Percentiles rank a stretch among this genome's conserved stretches.
phyloP scores from a whole-genome alignment of 2,888 invertebrate species.

The Chymomyza caudatula region DNA sequence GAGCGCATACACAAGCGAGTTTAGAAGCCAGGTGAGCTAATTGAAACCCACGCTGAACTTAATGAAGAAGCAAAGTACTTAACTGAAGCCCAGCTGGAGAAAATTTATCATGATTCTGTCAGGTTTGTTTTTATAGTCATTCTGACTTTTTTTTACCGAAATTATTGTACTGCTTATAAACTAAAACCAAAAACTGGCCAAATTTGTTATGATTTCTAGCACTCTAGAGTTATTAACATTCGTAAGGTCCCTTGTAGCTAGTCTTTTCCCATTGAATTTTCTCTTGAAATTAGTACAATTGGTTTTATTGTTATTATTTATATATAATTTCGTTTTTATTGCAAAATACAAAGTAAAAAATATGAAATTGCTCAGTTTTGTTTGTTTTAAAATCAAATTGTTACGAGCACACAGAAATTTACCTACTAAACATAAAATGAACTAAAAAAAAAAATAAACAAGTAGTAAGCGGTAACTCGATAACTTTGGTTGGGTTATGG shows the following conservation, averaged over 20 bases:
- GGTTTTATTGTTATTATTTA: constrained; percentile 43
- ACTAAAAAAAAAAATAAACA: constrained; percentile 55
- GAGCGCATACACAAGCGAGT: no score
- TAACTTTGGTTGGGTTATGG: constrained; percentile 45
- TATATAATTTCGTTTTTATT: constrained; percentile 58
- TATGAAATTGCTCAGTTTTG: constrained; percentile 64
- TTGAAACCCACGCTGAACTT: no score
- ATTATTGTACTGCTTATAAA: no score
- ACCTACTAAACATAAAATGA: constrained; percentile 71
- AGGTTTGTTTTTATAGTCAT: no score
- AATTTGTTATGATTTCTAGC: no score
- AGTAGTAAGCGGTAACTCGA: constrained; percentile 66
- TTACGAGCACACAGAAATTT: constrained; percentile 71
- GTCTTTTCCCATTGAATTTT: constrained; percentile 13
- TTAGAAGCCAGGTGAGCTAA: no score
- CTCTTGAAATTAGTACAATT: constrained; percentile 2
- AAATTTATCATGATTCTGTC: no score
- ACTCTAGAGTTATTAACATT: no score
- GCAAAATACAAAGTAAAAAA: constrained; percentile 69
- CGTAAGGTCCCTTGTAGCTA: constrained; percentile 1
- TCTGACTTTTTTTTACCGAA: no score
- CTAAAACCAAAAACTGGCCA: no score
- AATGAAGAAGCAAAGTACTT: no score
- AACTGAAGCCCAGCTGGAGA: no score
- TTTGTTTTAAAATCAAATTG: constrained; percentile 53